Evolutionary conservation across 2,797 vertebrate species (phyloP).

Genomic region (Gobio occitaniae): DNA sequence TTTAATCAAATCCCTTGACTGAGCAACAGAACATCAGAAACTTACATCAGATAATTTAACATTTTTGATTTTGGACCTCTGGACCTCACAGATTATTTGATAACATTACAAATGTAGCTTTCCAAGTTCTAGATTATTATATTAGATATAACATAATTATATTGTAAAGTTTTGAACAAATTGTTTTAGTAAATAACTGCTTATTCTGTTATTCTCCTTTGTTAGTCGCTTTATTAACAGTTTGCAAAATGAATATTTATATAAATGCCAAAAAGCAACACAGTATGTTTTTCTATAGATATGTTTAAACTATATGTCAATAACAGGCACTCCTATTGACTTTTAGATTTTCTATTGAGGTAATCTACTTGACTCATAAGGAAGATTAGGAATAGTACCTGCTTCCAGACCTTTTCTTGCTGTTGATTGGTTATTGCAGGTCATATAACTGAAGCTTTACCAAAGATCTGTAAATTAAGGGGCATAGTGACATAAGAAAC

Average conservation of each 20-base stretch:
- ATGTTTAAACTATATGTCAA: neutral
- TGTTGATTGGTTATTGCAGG: neutral
- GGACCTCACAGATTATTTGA: neutral
- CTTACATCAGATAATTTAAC: conserved; percentile 16
- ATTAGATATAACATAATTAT: neutral
- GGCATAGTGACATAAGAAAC: neutral
- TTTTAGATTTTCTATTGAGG: neutral
- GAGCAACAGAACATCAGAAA: neutral
- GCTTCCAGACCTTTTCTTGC: neutral
- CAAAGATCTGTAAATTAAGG: neutral
- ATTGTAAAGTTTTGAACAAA: neutral
- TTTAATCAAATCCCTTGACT: conserved; percentile 14
- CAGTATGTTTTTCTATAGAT: neutral
- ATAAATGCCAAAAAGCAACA: neutral
- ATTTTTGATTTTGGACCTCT: neutral
- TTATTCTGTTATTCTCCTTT: neutral
- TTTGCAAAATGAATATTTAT: neutral
- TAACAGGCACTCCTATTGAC: neutral
- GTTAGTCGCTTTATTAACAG: neutral
- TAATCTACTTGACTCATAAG: neutral
- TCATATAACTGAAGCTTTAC: neutral
- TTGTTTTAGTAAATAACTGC: neutral
- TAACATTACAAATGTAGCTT: neutral
- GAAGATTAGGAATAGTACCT: neutral
- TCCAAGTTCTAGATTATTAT: neutral